Conservation (phyloP, 2,113 vertebrate genomes). For the Ailurus styani region DNA sequence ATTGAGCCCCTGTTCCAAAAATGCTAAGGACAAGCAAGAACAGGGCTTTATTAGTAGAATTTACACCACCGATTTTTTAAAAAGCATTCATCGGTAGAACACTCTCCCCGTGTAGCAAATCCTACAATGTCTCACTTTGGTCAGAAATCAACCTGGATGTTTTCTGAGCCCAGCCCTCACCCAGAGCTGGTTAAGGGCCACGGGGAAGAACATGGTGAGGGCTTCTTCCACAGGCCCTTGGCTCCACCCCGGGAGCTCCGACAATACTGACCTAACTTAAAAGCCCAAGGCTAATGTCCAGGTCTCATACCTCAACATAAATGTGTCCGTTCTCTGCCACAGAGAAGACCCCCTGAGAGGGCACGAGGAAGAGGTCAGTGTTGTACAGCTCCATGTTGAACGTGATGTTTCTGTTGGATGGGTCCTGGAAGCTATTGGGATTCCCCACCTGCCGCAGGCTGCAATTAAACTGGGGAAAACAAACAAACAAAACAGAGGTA, state of each 20-base stretch:
- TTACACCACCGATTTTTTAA: neutral
- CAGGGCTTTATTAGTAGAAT: neutral
- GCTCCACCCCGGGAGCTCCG: neutral
- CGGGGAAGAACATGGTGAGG: neutral
- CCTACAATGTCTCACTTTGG: neutral
- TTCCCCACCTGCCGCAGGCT: conserved; percentile 79
- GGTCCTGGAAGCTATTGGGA: conserved; percentile 65
- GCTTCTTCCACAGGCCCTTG: neutral
- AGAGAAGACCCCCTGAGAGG: conserved; percentile 84
- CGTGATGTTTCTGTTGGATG: conserved; percentile 80
- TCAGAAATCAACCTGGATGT: neutral
- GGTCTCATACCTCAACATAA: conserved; percentile 93
- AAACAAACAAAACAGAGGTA: neutral
- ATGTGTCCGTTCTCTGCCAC: conserved; percentile 86
- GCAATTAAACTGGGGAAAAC: conserved; percentile 91
- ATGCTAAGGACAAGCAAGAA: neutral
- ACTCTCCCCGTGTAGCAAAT: neutral
- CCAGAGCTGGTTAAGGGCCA: neutral
- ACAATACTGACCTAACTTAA: neutral
- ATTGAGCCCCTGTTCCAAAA: neutral
- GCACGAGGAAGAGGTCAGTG: conserved; percentile 81
- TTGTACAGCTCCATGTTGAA: conserved; percentile 92
- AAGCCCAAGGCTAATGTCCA: neutral
- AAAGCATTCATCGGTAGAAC: neutral
- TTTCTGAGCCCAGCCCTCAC: neutral